Evolutionary conservation across 2,113 vertebrate genomes (phyloP), one percentile per base, ranked within the genome.

Genomic region (Gorilla gorilla): DNA sequence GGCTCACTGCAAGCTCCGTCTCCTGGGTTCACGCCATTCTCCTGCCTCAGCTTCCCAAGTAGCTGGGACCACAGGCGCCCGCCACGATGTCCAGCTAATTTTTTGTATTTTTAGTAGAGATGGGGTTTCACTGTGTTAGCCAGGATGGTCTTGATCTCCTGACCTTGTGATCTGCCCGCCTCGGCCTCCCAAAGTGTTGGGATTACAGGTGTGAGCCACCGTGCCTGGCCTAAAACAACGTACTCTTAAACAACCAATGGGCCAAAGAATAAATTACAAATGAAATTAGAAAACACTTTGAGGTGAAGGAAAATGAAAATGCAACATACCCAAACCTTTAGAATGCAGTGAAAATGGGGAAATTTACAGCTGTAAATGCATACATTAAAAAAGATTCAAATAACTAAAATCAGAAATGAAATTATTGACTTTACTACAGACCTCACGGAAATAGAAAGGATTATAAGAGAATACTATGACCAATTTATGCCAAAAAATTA

Each of bases 261-360:
- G 50, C 66, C 18, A 73, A 80, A 96, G 73, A 75, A 68, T 38
- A 90, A 76, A 82, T 79, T 30, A 68, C 35, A 89, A 38, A 40
- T 70, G 32, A 89, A 93, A 27, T 87, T 75, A 89, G 64, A 80
- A 81, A 57, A 57, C 81, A 87, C 18, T 90, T 93, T 38, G 84
- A 79, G 55, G 61, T 35, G 68, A 92, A 50, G 76, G 64, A 87
- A 94, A 82, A 87, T 66, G 59, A 75, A 86, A 88, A 73, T 9
- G 88, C 20, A 73, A 18, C 32, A 83, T 89, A 81, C 73, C 27
- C 35, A 78, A 92, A 38, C 38, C 50, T 78, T 12, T 43, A 25
- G 45, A 11, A 35, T 78, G 32, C 3, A 13, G 38, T 61, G 55
- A 80, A 90, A 81, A 32, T 25, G 55, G 27, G 55, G 38, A 95